Conservation (phyloP, 2,888 invertebrate species). For the Charanyca ferruginea region DNA sequence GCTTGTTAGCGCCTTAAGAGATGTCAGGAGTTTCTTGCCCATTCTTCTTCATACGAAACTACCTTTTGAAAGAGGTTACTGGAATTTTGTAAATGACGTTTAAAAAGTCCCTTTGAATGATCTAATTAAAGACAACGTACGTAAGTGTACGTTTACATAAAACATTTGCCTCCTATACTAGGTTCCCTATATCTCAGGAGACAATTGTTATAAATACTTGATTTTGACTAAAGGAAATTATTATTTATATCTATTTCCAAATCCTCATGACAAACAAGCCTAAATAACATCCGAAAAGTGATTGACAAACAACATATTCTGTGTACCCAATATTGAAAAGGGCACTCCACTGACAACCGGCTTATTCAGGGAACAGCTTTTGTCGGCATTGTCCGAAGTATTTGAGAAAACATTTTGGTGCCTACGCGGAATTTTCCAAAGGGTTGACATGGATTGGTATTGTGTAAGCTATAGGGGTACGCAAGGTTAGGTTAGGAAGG, state of each 20-base stretch:
- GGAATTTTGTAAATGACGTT: too few species aligned
- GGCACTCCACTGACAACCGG: slow-evolving; percentile 22
- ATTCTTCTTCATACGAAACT: too few species aligned
- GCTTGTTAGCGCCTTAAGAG: too few species aligned
- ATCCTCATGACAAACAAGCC: neutral
- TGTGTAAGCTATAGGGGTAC: slow-evolving; percentile 17
- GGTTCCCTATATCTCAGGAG: too few species aligned
- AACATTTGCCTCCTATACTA: too few species aligned
- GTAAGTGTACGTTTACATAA: too few species aligned
- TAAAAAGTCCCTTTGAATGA: too few species aligned
- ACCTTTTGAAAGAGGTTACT: too few species aligned
- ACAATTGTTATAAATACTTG: too few species aligned
- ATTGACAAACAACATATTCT: slow-evolving; percentile 41
- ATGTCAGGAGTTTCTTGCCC: too few species aligned
- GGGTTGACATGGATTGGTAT: slow-evolving; percentile 29
- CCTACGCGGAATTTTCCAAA: slow-evolving; percentile 1
- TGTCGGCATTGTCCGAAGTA: slow-evolving; percentile 28
- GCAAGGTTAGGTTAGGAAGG: slow-evolving; percentile 3
- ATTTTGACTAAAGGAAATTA: too few species aligned
- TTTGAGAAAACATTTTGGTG: slow-evolving; percentile 38
- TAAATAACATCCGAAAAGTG: slow-evolving; percentile 3
- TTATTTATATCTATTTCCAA: slow-evolving; percentile 20
- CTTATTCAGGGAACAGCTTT: slow-evolving; percentile 33
- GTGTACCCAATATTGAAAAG: slow-evolving; percentile 34
- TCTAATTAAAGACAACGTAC: too few species aligned